A percentile compares a stretch with the other conserved stretches of the same genome.
These are phyloP conservation scores for Hippocampus zosterae DNA, from an alignment of 2,113 vertebrate species.

Conservation along the genomic window DNA sequence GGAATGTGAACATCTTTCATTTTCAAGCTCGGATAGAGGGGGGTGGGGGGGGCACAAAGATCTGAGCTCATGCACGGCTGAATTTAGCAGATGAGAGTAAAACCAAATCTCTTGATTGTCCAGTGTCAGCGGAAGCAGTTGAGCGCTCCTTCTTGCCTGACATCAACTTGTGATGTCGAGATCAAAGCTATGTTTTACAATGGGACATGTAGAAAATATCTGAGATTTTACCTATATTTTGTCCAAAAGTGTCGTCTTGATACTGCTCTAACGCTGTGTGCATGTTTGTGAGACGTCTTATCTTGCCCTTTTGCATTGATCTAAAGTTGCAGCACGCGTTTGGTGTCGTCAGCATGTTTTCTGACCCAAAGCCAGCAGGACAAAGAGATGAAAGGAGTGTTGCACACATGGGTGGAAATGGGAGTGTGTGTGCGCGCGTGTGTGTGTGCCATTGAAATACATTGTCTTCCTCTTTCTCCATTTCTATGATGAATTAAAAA, in stretches of 20 bases:
- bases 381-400: neutral
- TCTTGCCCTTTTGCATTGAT: constrained; percentile 17
- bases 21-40: too few relatives aligned
- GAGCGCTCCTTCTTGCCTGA: neutral
- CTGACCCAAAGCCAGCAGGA: constrained; percentile 16
- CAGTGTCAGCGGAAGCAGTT: constrained; percentile 11
- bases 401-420: neutral
- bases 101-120: constrained; percentile 9
- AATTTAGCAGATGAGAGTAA: constrained; percentile 13
- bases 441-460: neutral
- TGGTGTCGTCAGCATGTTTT: constrained; percentile 29
- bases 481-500: constrained; percentile 5
- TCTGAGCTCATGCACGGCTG: too few relatives aligned
- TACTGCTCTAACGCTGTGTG: neutral
- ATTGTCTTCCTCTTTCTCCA: neutral
- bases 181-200: neutral
- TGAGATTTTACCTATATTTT: neutral
- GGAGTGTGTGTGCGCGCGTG: neutral
- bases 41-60: too few relatives aligned
- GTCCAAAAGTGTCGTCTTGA: neutral
- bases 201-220: neutral
- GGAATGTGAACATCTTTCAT: too few relatives aligned
- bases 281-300: constrained; percentile 7
- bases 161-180: neutral
- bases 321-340: constrained; percentile 25